Evolutionary conservation across 1,140 invertebrate species (phyloP).

Genomic region (Glomeris maerens): DNA sequence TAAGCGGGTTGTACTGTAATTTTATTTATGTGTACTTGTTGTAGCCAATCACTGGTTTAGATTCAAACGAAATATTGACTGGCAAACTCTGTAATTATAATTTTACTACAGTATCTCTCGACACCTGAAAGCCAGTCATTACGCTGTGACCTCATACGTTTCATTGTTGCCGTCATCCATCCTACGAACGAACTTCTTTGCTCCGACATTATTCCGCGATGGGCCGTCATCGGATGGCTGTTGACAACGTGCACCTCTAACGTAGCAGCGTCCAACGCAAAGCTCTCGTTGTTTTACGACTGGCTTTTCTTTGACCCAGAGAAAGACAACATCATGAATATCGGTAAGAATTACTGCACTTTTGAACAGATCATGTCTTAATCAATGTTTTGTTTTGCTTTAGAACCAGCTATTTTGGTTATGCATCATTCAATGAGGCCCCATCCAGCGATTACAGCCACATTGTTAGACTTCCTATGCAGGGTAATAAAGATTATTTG

Average conservation of each 20-base stretch:
- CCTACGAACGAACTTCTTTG: conserved; percentile 92
- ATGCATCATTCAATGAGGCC: conserved; percentile 95
- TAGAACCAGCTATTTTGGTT: conserved; percentile 91
- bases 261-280: conserved; percentile 86
- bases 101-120: conserved; percentile 65
- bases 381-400: conserved; percentile 19
- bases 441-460: conserved; percentile 87
- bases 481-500: conserved; percentile 37
- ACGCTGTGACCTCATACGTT: conserved; percentile 85
- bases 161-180: conserved; percentile 95
- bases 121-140: conserved; percentile 91
- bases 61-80: too few relatives aligned
- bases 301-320: conserved; percentile 92
- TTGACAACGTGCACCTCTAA: conserved; percentile 88
- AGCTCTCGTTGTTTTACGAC: conserved; percentile 91
- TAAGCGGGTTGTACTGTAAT: too few relatives aligned
- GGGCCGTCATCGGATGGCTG: conserved; percentile 97
- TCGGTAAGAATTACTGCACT: conserved; percentile 37
- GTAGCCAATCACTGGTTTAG: too few relatives aligned
- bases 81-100: conserved; percentile 9
- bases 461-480: conserved; percentile 87
- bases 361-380: conserved; percentile 1
- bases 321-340: conserved; percentile 98
- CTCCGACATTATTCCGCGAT: conserved; percentile 95
- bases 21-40: too few relatives aligned